phyloP scores from a whole-genome alignment of 2,888 invertebrate genomes.

The Pristionchus arcanus region DNA sequence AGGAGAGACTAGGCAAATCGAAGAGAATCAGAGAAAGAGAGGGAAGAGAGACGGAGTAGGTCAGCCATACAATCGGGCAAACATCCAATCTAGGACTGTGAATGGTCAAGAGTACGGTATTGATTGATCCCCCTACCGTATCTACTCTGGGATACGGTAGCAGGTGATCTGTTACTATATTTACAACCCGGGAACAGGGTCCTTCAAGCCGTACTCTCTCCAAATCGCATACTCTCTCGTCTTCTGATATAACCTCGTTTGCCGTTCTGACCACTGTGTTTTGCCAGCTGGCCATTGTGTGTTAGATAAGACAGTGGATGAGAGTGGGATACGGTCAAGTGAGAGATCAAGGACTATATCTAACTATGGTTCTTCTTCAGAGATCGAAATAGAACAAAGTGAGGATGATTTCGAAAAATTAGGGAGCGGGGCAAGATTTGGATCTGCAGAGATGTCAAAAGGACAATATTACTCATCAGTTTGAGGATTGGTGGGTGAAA shows the following conservation, averaged over 20 bases:
- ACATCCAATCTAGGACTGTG: slow-evolving; percentile 13
- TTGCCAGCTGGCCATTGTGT: slow-evolving; percentile 11
- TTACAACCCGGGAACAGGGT: slow-evolving; percentile 8
- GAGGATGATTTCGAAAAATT: too few species aligned
- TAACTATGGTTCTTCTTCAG: neutral
- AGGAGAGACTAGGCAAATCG: neutral
- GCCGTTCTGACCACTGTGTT: slow-evolving; percentile 41
- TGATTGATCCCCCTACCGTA: neutral
- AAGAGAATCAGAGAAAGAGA: slow-evolving; percentile 9
- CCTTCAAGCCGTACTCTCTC: slow-evolving; percentile 19
- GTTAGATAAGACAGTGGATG: neutral
- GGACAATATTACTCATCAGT: neutral
- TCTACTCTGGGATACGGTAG: neutral
- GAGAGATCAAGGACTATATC: slow-evolving; percentile 6
- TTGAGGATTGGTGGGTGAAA: neutral
- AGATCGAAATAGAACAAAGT: too few species aligned
- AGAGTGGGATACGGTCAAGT: neutral
- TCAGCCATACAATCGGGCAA: slow-evolving; percentile 37
- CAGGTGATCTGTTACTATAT: slow-evolving; percentile 17
- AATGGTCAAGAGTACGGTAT: slow-evolving; percentile 33
- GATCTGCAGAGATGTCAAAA: neutral
- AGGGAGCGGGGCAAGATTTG: too few species aligned
- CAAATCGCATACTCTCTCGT: slow-evolving; percentile 3
- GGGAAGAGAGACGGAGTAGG: slow-evolving; percentile 26
- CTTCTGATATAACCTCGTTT: slow-evolving; percentile 26